Base-by-base conservation (phyloP, 1,140 invertebrate genomes). In the Lamellibrachia luymesi region DNA sequence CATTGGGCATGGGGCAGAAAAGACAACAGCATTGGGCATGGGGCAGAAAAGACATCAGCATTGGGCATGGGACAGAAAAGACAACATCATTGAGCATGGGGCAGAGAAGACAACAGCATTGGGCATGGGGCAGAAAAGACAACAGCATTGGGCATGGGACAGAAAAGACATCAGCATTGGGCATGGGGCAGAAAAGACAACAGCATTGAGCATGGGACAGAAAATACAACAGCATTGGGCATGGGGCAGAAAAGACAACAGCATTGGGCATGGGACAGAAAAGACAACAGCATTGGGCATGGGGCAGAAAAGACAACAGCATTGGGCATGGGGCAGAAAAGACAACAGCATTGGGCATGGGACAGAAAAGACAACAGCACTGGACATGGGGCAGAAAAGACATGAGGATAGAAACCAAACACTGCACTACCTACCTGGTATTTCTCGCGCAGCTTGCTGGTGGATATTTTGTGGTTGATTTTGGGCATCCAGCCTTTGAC, bases 391-490 rank as follows among this genome's bases (percentile, higher is more conserved):
- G n/a, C 49, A 92, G 51, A 92, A 92, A 6, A 27, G n/a, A 2
- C 27, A 92, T 92, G 27, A 38, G 27, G 25, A 92, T 1, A 13
- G 8, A 93, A 80, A 80, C 13, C 13, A 17, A 22, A 22, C 64
- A 80, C 64, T 80, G 90, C 91, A 92, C 6, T 50, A 91, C 90
- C 93, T 94, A 96, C 96, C 94, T 96, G 95, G 94, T 95, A 96
- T 80, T 94, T 93, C 80, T 96, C 96, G 93, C 95, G 94, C 50
- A 96, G 94, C 96, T 97, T 98, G 95, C 97, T 98, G 22, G 98
- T 99, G 22, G 98, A 97, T 95, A 99, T 98, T 97, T 99, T 99
- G 95, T 97, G 98, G 96, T 98, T 98, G 38, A 99, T 97, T 97
- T 98, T 97, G 91, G 98, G 98, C 92, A 99, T 96, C 97, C 99